phyloP scores from a whole-genome alignment of 37 sponge, comb jelly and placozoan species.

The Spongia lamella region DNA sequence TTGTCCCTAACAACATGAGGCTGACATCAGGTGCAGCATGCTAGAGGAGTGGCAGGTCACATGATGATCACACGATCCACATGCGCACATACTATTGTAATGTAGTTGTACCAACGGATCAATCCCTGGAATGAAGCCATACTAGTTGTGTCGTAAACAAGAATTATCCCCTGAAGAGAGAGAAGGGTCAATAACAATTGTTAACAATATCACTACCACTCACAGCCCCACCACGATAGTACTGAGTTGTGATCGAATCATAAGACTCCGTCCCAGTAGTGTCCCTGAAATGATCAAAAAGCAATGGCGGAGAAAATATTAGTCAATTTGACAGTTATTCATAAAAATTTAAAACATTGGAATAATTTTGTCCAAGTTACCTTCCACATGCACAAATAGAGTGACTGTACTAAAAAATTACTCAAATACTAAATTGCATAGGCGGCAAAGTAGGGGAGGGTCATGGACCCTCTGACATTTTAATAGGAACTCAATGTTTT shows the following conservation, averaged over 20 bases:
- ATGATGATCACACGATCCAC: neutral
- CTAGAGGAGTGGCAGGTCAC: constrained; percentile 5
- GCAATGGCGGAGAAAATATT: no score
- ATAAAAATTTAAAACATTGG: no score
- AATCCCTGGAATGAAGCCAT: constrained; percentile 50
- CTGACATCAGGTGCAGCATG: constrained; percentile 74
- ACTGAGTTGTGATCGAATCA: constrained; percentile 76
- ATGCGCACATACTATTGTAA: constrained; percentile 34
- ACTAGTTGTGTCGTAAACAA: constrained; percentile 66
- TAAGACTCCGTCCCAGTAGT: constrained; percentile 64
- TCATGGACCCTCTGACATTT: no score
- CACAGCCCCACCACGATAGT: constrained; percentile 73
- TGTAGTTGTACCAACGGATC: constrained; percentile 58
- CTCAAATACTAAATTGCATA: no score
- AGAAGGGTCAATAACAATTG: no score
- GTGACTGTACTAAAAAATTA: no score
- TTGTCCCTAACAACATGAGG: constrained; percentile 63
- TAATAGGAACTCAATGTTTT: no score
- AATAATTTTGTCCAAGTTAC: no score
- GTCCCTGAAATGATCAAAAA: constrained; percentile 30
- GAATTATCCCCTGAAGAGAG: constrained; percentile 52
- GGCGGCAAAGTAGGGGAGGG: no score
- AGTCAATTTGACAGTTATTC: no score
- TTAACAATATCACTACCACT: constrained; percentile 22
- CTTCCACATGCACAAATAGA: no score